These are phyloP conservation scores for Nothocercus nigrocapillus DNA, from an alignment of 2,113 vertebrate species.

Conservation along the genomic window DNA sequence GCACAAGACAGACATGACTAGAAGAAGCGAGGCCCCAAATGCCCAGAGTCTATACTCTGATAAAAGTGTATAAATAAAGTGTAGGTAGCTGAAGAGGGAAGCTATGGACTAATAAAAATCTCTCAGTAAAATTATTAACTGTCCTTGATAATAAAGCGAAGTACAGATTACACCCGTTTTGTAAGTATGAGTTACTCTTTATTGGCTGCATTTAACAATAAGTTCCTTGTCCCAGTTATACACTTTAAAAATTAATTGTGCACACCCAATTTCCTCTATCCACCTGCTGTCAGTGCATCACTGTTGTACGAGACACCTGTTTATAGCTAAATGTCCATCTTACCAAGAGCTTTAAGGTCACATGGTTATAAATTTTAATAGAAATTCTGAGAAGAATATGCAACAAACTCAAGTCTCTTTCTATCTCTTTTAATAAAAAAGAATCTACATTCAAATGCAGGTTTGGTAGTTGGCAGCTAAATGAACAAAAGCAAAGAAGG, in stretches of 20 bases:
- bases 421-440: background rate
- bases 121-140: background rate
- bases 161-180: background rate
- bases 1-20: background rate
- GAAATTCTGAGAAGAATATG: background rate
- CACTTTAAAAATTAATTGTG: slow-evolving; percentile 40
- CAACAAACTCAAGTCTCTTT: background rate
- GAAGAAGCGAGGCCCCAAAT: background rate
- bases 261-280: background rate
- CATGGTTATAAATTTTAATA: background rate
- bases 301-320: background rate
- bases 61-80: background rate
- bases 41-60: rapidly evolving
- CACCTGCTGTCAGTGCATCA: background rate
- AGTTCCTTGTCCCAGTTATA: slow-evolving; percentile 1
- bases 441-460: background rate
- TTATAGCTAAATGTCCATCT: background rate
- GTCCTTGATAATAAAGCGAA: background rate
- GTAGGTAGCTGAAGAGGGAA: background rate
- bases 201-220: background rate
- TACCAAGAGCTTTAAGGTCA: background rate
- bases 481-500: background rate
- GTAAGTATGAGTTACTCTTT: slow-evolving; percentile 4
- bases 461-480: background rate
- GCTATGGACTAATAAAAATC: background rate